Evolutionary conservation across 2,797 vertebrate species (phyloP), one percentile per base, ranked within the genome.

Genomic region (Acrossocheilus wenchowensis): DNA sequence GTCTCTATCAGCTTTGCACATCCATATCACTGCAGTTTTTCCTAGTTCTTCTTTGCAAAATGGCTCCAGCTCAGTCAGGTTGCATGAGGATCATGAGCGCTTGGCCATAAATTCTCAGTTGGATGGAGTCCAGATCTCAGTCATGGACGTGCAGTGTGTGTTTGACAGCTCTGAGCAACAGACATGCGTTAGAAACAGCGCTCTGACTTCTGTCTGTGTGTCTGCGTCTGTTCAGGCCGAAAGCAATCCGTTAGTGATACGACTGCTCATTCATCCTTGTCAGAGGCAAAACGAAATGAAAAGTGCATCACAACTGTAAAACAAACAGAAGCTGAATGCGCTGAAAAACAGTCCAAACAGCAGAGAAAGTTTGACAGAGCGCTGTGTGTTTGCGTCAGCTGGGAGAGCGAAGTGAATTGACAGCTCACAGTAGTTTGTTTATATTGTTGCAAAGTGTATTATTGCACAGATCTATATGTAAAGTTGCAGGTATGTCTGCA

Each of bases 191-290:
- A 34, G 60, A 64, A 48, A 43, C 48, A 83, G 1, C 36, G 1
- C 41, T 69, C 39, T 52, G 62, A 50, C 62, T 68, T 81, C 14
- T 54, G 66, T 71, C 54, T 54, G 45, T 69, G 79, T 81, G 60
- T 81, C 36, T 69, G n/a, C 34, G 64, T 82, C 30, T 54, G 66
- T 57, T 36, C 52, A 21, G 64, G n/a, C 50, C 26, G 10, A 81
- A 21, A 68, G 78, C 60, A 36, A 81, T 68, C 62, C 19, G 60
- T 81, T 41, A 81, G 78, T 50, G 78, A 45, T 81, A 50, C 9
- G 26, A 48, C 43, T 81, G 41, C 71, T 43, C 54, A 23, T 62
- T 72, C 72, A 60, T 83, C 52, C 72, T 9, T 75, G 82, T 83
- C 50, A 81, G 71, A 74, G 39, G 54, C 4, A 36, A 83, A 57